Base-by-base conservation (phyloP, 2,888 invertebrate species). In the Caenorhabditis virilis region DNA sequence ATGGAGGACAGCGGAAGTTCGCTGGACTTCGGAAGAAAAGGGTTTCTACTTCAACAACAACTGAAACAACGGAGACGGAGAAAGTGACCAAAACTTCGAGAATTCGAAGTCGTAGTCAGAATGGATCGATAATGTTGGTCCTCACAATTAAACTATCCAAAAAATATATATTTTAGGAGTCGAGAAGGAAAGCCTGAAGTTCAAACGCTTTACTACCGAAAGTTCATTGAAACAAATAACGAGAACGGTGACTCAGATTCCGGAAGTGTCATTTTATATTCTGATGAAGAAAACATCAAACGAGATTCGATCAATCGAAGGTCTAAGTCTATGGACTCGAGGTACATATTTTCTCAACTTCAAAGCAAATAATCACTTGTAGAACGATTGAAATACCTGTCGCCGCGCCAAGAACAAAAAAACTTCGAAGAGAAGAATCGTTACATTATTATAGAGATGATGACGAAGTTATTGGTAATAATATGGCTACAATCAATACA, bases 151-250 rank as follows among this genome's bases (percentile, higher is more conserved):
- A 30, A 11, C 16, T 20, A n/a, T n/a, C n/a, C n/a, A n/a, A n/a
- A n/a, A n/a, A n/a, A n/a, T n/a, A n/a, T n/a, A n/a, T n/a, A n/a
- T n/a, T n/a, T n/a, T n/a, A n/a, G n/a, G n/a, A n/a, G n/a, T 39
- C 39, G 9, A 39, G 23, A 18, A 18, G 9, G 9, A 35, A 16
- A 56, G 46, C 63, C 63, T 15, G 54, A 58, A 58, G 63, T 64
- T 30, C 54, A 50, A 20, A 64, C 63, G 16, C 58, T 64, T 13
- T 58, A 64, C 30, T 64, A 64, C 23, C 57, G 63, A 23, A 64
- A 64, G 35, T 64, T 64, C 39, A 56, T 64, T 2, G 63, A 64
- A 5, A 48, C 35, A 3, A 18, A 33, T 20, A 27, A 45, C 25
- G 58, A 64, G 26, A 58, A 63, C 7, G n/a, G n/a, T n/a, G n/a